These are phyloP conservation scores for Ephialtes manifestator DNA, from an alignment of 2,888 invertebrate genomes.

Conservation along the genomic window DNA sequence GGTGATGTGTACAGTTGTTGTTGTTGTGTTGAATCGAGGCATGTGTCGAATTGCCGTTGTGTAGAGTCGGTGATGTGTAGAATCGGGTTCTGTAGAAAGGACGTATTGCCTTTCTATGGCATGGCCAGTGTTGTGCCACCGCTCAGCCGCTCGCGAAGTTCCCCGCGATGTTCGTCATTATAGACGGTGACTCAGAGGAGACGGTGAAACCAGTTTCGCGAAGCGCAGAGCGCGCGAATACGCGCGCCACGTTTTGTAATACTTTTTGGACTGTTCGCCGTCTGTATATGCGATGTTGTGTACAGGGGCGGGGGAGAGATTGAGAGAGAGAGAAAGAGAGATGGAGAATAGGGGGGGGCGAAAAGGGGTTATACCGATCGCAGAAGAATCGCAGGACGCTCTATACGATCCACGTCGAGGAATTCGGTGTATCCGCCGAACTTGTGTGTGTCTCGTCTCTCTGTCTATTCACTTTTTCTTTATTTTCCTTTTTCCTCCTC, in stretches of 20 bases:
- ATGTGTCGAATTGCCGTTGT: too few relatives aligned
- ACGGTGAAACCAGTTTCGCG: conserved; percentile 82
- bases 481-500: conserved; percentile 2
- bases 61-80: too few relatives aligned
- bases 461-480: conserved; percentile 38
- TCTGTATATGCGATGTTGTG: conserved; percentile 75
- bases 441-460: conserved; percentile 47
- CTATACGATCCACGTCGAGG: conserved; percentile 66
- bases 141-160: conserved; percentile 60
- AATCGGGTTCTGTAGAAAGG: too few relatives aligned
- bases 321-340: conserved; percentile 64
- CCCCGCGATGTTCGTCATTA: conserved; percentile 81
- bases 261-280: conserved; percentile 77
- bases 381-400: conserved; percentile 62
- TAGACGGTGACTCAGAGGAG: conserved; percentile 83
- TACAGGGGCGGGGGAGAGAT: conserved; percentile 52
- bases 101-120: conserved; percentile 29
- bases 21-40: too few relatives aligned
- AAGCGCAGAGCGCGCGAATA: conserved; percentile 67
- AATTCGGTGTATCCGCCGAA: conserved; percentile 72
- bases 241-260: conserved; percentile 65
- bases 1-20: too few relatives aligned
- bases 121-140: conserved; percentile 61
- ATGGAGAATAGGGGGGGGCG: conserved; percentile 43
- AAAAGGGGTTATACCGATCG: conserved; percentile 68